Evolutionary conservation across 1,140 invertebrate genomes (phyloP), one percentile per base, ranked within the genome.

Genomic region (Trachymyrmex septentrionalis): DNA sequence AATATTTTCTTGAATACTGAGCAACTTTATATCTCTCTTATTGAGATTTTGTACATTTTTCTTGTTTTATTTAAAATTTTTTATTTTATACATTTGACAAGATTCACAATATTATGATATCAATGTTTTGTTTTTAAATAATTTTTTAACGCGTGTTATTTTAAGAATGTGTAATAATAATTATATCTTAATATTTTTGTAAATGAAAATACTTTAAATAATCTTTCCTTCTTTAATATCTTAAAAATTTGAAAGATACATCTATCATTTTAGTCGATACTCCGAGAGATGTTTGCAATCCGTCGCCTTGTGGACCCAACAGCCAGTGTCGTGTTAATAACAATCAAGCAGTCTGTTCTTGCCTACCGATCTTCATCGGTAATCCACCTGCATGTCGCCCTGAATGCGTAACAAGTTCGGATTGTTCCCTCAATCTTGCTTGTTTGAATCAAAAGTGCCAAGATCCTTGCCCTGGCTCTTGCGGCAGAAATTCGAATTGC

Each of bases 291-390:
- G 96, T 97, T 69, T 98, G 97, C 92, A 94, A 96, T 66, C 97
- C 97, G 30, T 97, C 97, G 44, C 97, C 98, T 38, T 98, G 98
- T 93, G 98, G 98, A 71, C 96, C 97, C 21, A 97, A 98, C 94
- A 97, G 97, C 16, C 95, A 97, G 92, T 98, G 98, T 94, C 96
- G 96, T 88, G 95, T 96, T 69, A 96, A 96, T 85, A 97, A 97
- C 85, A 96, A 97, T 67, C 96, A 88, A 63, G 85, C 88, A 24
- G 85, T 97, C 71, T 98, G 98, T 93, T 97, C 97, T 90, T 98
- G 98, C 94, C 95, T 96, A 88, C 94, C 96, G 57, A 96, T 96
- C 84, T 98, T 97, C 93, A 96, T 97, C 86, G 97, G 97, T 27
- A 92, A 91, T 81, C 96, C 97, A 86, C 96, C 97, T 21, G 97